Conservation (phyloP, 2,888 invertebrate genomes). For the Drosophila mimica region DNA sequence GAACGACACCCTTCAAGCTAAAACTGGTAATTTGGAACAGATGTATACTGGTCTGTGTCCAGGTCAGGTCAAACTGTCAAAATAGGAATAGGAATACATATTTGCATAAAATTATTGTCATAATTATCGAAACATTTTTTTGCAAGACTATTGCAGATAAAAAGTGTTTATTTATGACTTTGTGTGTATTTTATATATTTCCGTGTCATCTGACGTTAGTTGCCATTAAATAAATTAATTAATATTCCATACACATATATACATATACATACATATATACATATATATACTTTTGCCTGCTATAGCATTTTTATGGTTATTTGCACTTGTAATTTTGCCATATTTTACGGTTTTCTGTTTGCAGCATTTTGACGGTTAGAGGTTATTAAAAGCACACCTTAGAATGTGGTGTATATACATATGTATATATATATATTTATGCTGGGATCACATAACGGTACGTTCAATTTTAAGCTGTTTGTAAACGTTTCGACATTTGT, state of each 20-base stretch:
- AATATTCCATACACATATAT: not conserved
- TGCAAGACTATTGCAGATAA: not conserved
- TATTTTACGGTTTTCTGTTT: not conserved
- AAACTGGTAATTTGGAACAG: not conserved
- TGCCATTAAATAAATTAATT: not conserved
- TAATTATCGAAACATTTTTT: slow-evolving; percentile 1
- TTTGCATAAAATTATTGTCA: not conserved
- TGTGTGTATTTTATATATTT: not conserved
- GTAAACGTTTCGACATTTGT: slow-evolving; percentile 66
- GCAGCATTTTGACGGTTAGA: slow-evolving; percentile 5
- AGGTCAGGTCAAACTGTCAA: not conserved
- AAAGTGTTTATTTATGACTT: slow-evolving; percentile 3
- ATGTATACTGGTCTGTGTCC: not conserved
- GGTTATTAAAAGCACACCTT: slow-evolving; percentile 8
- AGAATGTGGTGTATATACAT: not conserved
- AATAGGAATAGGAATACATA: not conserved
- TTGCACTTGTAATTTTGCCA: not conserved
- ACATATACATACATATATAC: not conserved
- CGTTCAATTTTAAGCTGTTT: slow-evolving; percentile 62
- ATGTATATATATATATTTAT: not conserved
- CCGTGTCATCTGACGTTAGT: not conserved
- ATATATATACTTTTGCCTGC: not conserved
- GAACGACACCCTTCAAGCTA: not conserved
- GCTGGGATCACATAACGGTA: slow-evolving; percentile 10
- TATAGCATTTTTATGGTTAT: not conserved